Conservation (phyloP, 2,888 invertebrate species). For the Pseudococcus jackbeardsleyi region DNA sequence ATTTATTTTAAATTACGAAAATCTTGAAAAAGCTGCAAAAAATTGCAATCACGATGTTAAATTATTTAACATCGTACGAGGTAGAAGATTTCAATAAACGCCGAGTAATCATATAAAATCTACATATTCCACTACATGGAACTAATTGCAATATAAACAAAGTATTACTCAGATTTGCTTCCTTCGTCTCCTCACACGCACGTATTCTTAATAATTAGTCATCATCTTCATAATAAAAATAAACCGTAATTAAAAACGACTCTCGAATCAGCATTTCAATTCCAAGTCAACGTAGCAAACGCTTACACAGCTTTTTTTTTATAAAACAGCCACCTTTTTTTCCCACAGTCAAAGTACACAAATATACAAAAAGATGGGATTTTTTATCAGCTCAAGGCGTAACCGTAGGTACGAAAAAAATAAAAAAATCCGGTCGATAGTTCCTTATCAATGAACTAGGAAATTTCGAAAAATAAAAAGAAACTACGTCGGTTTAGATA, state of each 20-base stretch:
- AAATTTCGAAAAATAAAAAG: slow-evolving; percentile 34
- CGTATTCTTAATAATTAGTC: not conserved
- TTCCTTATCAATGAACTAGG: slow-evolving; percentile 41
- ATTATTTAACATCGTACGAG: too few relatives aligned
- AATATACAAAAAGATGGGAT: too few relatives aligned
- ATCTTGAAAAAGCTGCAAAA: too few relatives aligned
- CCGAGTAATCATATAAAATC: not conserved
- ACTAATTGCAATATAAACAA: not conserved
- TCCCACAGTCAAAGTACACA: too few relatives aligned
- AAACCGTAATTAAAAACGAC: not conserved
- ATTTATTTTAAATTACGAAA: too few relatives aligned
- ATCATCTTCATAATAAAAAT: not conserved
- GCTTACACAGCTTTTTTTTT: too few relatives aligned
- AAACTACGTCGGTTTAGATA: not conserved
- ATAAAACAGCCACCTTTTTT: too few relatives aligned
- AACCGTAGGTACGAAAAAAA: not conserved
- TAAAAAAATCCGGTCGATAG: slow-evolving; percentile 4
- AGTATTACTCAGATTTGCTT: not conserved
- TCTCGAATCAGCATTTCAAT: not conserved
- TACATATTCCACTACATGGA: not conserved
- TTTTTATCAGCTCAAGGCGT: not conserved
- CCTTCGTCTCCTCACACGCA: not conserved
- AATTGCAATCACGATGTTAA: too few relatives aligned
- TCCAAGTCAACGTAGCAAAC: too few relatives aligned
- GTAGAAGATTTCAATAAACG: not conserved